These are phyloP conservation scores for Pantelozetes paolii DNA, from an alignment of 2,888 invertebrate genomes.

Conservation along the genomic window DNA sequence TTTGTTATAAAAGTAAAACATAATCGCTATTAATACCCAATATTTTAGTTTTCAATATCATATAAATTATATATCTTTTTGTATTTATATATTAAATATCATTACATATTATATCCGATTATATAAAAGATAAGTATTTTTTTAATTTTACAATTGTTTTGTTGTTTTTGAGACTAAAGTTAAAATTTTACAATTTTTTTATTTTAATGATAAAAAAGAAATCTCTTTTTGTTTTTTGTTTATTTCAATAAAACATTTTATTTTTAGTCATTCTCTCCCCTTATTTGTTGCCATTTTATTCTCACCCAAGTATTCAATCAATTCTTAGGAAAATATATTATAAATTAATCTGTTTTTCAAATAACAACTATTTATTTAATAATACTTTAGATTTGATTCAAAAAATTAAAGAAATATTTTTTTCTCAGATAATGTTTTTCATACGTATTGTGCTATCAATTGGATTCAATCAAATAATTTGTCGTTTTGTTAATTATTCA, in stretches of 20 bases:
- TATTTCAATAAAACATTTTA: too few species aligned
- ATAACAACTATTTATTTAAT: slow-evolving; percentile 14
- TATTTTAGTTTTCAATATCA: slow-evolving; percentile 3
- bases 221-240: too few species aligned
- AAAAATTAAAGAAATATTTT: too few species aligned
- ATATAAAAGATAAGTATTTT: slow-evolving; percentile 27
- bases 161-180: too few species aligned
- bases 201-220: too few species aligned
- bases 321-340: slow-evolving; percentile 25
- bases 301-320: not conserved
- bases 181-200: too few species aligned
- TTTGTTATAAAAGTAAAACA: slow-evolving; percentile 24
- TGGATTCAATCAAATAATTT: too few species aligned
- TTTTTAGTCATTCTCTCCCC: too few species aligned
- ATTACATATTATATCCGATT: slow-evolving; percentile 24
- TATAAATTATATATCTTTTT: slow-evolving; percentile 12
- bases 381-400: not conserved
- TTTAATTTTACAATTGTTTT: not conserved
- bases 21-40: not conserved
- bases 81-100: not conserved
- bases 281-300: not conserved
- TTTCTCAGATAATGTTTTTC: too few species aligned
- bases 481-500: too few species aligned
- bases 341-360: not conserved
- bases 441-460: too few species aligned